Percentiles rank a stretch among this genome's conserved stretches.
These are phyloP conservation scores for Atta colombica DNA, from an alignment of 1,140 invertebrate species.

Conservation along the genomic window DNA sequence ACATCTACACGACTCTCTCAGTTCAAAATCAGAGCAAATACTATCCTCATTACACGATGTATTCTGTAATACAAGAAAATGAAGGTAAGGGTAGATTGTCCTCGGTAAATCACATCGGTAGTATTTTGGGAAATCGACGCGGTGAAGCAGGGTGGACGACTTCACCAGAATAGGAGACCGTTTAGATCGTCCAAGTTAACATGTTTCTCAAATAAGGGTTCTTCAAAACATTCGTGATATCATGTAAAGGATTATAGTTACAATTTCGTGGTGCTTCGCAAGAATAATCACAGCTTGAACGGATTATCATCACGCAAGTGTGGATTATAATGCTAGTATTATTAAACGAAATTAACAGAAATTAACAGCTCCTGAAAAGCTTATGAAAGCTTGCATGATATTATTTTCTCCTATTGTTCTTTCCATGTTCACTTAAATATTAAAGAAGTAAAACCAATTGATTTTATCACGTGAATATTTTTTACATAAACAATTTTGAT, in stretches of 20 bases:
- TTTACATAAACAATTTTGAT: not conserved
- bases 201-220: slow-evolving; percentile 41
- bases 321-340: not conserved
- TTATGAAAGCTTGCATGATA: not conserved
- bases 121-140: slow-evolving; percentile 44
- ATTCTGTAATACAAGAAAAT: not conserved
- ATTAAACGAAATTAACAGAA: not conserved
- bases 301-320: slow-evolving; percentile 7
- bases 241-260: slow-evolving; percentile 45
- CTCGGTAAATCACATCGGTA: slow-evolving; percentile 34
- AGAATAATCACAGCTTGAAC: slow-evolving; percentile 22
- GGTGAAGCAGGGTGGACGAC: slow-evolving; percentile 17
- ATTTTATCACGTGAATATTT: not conserved
- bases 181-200: not conserved
- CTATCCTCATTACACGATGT: not conserved
- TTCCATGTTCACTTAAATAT: not conserved
- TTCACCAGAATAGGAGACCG: slow-evolving; percentile 3
- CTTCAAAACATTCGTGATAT: slow-evolving; percentile 32
- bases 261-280: slow-evolving; percentile 15
- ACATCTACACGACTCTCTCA: not conserved
- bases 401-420: too few relatives aligned
- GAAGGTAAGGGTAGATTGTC: not conserved
- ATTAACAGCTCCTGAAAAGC: not conserved
- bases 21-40: not conserved
- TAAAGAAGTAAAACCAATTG: not conserved